Evolutionary conservation across 2,888 invertebrate species (phyloP), one percentile per base, ranked within the genome.

Genomic region (Ephialtes manifestator): DNA sequence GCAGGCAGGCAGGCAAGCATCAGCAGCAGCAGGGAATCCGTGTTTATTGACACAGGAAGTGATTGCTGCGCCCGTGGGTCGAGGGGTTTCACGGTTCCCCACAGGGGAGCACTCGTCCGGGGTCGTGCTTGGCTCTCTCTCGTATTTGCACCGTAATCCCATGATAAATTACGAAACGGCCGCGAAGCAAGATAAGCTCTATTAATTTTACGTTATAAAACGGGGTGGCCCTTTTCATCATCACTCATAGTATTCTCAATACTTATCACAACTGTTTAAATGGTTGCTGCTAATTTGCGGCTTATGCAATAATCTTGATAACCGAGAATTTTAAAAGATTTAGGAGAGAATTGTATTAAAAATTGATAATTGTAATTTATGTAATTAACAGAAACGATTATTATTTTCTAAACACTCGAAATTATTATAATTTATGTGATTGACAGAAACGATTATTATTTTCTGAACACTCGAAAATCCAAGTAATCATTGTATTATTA

Each of bases 181-280:
- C 89, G 87, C 86, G 85, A 84, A 87, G 88, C 87, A 88, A 91
- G 92, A 93, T 92, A 91, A 92, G 92, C 92, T 93, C 93, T 93
- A 94, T 94, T 94, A 94, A 94, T 94, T 93, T 93, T 93, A 88
- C 91, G 92, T 93, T 93, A 93, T 91, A 93, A 93, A 93, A 82
- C 67, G 31, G 60, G 74, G 71, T 68, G 76, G 65, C 68, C 65
- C 18, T 39, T 43, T 11, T 28, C 70, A 28, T 68, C 60, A 55
- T 85, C 76, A 65, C 10, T 39, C 43, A 65, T 20, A 18, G 11
- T 4, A n/a, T n/a, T 63, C 18, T 31, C n/a, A n/a, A 63, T 63
- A 18, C 18, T 63, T 63, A 15, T 63, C 63, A n/a, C 63, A 31
- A 60, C n/a, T 63, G 35, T 63, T 35, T 63, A 7, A 35, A 63